Conservation (phyloP, 2,888 invertebrate genomes). For the Thumatha senex region DNA sequence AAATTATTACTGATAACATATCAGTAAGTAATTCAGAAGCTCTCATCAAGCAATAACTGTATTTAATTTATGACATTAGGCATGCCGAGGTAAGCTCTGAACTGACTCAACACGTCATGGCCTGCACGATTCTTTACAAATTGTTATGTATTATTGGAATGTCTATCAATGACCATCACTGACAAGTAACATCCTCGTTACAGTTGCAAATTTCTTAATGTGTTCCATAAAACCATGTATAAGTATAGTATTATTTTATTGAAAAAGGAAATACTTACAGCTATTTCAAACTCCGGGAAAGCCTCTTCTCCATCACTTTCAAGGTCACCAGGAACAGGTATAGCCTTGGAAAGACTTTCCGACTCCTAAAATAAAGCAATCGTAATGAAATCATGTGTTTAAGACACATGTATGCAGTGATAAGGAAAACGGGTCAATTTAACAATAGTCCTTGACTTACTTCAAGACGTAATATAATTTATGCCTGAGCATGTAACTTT, state of each 20-base stretch:
- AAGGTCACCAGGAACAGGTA: conserved; percentile 63
- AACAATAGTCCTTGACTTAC: conserved; percentile 49
- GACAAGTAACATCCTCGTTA: conserved; percentile 20
- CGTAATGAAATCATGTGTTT: neutral
- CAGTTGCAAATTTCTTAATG: conserved; percentile 22
- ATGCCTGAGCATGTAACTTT: neutral
- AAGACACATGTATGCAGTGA: conserved; percentile 24
- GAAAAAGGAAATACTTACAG: conserved; percentile 65
- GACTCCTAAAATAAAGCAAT: conserved; percentile 55
- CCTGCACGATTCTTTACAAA: no score
- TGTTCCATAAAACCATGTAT: neutral
- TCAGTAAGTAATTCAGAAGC: conserved; percentile 8
- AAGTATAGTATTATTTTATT: neutral
- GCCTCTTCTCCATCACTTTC: conserved; percentile 80
- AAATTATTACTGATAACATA: conserved; percentile 33
- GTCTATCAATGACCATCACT: no score
- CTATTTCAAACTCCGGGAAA: conserved; percentile 70
- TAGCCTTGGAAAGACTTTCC: conserved; percentile 59
- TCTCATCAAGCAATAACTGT: no score
- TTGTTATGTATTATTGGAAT: no score
- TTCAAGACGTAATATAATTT: conserved; percentile 16
- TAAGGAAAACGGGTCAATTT: conserved; percentile 48
- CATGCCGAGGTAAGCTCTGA: no score
- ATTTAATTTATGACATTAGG: no score
- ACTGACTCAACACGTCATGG: no score